These are phyloP conservation scores for Gobio occitaniae DNA, from an alignment of 2,797 vertebrate genomes.

Conservation along the genomic window DNA sequence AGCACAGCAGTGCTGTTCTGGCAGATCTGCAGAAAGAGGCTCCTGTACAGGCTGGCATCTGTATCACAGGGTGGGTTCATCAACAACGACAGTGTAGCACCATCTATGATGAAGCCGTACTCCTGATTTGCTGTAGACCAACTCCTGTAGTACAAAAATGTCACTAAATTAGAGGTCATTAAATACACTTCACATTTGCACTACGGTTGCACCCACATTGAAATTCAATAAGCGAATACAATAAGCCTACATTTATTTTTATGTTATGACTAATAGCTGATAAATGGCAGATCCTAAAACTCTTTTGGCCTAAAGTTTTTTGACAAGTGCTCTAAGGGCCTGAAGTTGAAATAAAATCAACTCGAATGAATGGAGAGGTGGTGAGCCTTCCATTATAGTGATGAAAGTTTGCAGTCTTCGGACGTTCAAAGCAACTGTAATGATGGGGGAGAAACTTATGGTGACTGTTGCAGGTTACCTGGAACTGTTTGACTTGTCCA, in stretches of 20 bases:
- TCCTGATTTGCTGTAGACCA: constrained; percentile 87
- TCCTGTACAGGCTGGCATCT: constrained; percentile 85
- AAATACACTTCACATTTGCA: background rate
- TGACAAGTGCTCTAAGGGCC: no score
- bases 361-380: no score
- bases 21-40: constrained; percentile 93
- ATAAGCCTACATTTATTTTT: background rate
- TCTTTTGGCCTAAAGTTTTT: background rate
- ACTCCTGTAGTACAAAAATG: constrained; percentile 74
- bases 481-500: no score
- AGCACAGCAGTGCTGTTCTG: constrained; percentile 93
- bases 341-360: no score
- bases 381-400: no score
- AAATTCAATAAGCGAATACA: background rate
- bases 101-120: constrained; percentile 94
- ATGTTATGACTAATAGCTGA: background rate
- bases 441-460: no score
- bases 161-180: background rate
- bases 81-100: constrained; percentile 90
- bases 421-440: no score
- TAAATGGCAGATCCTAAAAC: background rate
- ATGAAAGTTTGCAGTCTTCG: no score
- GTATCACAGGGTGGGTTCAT: constrained; percentile 87
- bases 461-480: no score
- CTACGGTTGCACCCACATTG: background rate